Conservation (phyloP, 2,888 invertebrate species). For the Eubasilissa splendida region DNA sequence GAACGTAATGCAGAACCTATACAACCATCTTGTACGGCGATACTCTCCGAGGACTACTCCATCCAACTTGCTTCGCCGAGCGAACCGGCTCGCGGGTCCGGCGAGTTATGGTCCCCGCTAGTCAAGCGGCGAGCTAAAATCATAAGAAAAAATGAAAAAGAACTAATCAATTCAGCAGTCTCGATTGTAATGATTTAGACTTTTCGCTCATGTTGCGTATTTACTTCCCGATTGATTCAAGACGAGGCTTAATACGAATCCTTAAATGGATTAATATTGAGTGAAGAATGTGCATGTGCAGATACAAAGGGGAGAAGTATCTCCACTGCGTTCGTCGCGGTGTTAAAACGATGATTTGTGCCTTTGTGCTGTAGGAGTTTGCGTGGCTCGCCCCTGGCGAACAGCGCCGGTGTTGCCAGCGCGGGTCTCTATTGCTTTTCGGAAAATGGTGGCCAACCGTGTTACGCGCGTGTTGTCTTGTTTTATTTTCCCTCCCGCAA, state of each 20-base stretch:
- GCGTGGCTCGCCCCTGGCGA: neutral
- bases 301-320: slow-evolving; percentile 5
- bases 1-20: slow-evolving; percentile 26
- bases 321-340: no score
- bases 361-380: neutral
- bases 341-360: neutral
- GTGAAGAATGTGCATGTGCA: neutral
- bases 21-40: slow-evolving; percentile 18
- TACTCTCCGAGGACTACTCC: slow-evolving; percentile 10
- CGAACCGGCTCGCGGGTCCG: slow-evolving; percentile 31
- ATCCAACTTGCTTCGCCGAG: neutral
- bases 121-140: slow-evolving; percentile 8
- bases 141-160: neutral
- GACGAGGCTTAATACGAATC: slow-evolving; percentile 26
- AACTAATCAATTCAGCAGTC: neutral
- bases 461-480: slow-evolving; percentile 44
- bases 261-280: slow-evolving; percentile 16
- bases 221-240: neutral
- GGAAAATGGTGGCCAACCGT: slow-evolving; percentile 44
- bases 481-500: slow-evolving; percentile 40
- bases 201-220: no score
- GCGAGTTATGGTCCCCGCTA: slow-evolving; percentile 19
- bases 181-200: neutral
- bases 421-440: slow-evolving; percentile 35
- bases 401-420: neutral